Conservation (phyloP, 2,888 invertebrate genomes). For the Prionchulus punctatus region DNA sequence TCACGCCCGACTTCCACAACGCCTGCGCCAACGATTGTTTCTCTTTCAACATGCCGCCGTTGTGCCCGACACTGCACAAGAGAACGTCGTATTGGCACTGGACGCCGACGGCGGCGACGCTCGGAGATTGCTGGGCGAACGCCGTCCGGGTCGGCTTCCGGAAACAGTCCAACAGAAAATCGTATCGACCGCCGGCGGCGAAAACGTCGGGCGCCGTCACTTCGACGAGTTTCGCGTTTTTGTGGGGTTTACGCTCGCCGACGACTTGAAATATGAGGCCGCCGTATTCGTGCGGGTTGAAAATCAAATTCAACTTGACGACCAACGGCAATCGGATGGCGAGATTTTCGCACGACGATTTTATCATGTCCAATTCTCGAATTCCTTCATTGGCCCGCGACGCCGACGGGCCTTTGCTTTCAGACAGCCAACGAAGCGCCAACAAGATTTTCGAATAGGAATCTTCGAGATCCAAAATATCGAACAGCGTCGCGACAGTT, state of each 20-base stretch:
- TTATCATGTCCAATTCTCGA: conserved; percentile 55
- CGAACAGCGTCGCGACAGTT: conserved; percentile 47
- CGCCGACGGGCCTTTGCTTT: conserved; percentile 49
- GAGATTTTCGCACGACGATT: conserved; percentile 51
- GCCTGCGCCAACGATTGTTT: conserved; percentile 44
- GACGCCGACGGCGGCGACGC: conserved; percentile 52
- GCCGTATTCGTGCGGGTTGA: conserved; percentile 48
- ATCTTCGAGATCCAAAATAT: conserved; percentile 52
- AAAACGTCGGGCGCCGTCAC: conserved; percentile 58
- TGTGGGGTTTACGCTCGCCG: conserved; percentile 43
- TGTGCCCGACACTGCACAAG: conserved; percentile 49
- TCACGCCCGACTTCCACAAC: conserved; percentile 55
- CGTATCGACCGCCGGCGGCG: conserved; percentile 77
- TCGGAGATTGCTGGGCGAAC: not conserved
- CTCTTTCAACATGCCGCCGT: conserved; percentile 37
- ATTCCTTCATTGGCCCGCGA: conserved; percentile 51
- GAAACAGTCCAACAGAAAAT: conserved; percentile 48
- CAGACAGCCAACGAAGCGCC: conserved; percentile 49
- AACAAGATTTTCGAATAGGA: conserved; percentile 46
- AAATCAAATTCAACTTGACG: conserved; percentile 46
- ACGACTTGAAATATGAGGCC: conserved; percentile 54
- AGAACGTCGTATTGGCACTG: conserved; percentile 44
- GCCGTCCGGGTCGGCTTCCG: not conserved
- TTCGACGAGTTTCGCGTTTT: conserved; percentile 38
- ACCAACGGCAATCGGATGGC: conserved; percentile 48